Percentiles rank a stretch among this genome's conserved stretches.
These are phyloP conservation scores for Nomada fucata DNA, from an alignment of 2,888 invertebrate species.

Conservation along the genomic window DNA sequence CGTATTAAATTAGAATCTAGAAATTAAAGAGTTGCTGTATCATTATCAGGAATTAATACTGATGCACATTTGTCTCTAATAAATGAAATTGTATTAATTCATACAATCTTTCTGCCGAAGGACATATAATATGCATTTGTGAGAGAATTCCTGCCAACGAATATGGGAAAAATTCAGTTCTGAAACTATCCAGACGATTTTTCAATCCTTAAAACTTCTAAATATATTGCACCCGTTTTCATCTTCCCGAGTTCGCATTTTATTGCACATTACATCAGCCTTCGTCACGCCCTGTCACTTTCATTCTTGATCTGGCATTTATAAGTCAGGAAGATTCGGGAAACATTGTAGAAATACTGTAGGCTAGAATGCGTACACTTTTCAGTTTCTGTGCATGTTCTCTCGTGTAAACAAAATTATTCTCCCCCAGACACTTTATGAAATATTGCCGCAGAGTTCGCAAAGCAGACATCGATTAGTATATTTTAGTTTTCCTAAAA, in stretches of 20 bases:
- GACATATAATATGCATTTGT: neutral
- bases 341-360: neutral
- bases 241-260: conserved; percentile 1
- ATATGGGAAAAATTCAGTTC: conserved; percentile 9
- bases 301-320: conserved; percentile 14
- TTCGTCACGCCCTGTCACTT: conserved; percentile 27
- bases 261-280: conserved; percentile 23
- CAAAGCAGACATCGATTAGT: too few relatives aligned
- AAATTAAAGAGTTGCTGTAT: too few relatives aligned
- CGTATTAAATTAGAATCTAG: too few relatives aligned
- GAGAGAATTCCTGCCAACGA: neutral
- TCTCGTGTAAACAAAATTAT: neutral
- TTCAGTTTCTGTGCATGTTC: neutral
- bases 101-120: neutral
- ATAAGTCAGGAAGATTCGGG: neutral
- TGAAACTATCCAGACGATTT: conserved; percentile 8
- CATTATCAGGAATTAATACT: too few relatives aligned
- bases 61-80: neutral
- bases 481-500: too few relatives aligned
- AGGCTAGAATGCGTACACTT: neutral
- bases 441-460: too few relatives aligned
- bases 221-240: conserved; percentile 13
- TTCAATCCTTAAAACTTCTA: neutral
- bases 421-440: neutral
- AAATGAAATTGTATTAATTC: conserved; percentile 8